Evolutionary conservation across 2,888 invertebrate genomes (phyloP).

Genomic region (Muscina levida): DNA sequence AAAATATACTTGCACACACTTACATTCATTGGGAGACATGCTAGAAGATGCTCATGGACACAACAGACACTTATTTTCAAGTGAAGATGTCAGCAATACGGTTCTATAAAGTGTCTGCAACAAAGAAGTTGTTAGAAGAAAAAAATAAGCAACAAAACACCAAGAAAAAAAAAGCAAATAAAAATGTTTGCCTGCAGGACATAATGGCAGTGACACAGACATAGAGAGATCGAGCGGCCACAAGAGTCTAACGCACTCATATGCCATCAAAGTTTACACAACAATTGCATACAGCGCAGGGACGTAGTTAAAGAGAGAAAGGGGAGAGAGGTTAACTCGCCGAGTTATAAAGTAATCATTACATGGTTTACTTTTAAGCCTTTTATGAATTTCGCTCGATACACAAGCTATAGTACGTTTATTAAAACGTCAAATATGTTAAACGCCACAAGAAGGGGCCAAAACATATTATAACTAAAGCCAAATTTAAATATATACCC

Average conservation of each 20-base stretch:
- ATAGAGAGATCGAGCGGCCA: conserved; percentile 28
- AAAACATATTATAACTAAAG: no score
- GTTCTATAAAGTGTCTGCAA: conserved; percentile 25
- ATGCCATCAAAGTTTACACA: neutral
- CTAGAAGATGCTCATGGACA: neutral
- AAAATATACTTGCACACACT: neutral
- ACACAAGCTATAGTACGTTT: no score
- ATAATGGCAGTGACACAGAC: conserved; percentile 63
- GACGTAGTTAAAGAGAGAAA: neutral
- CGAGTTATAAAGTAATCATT: no score
- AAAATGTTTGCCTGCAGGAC: conserved; percentile 64
- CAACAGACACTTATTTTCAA: neutral
- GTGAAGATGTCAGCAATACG: conserved; percentile 61
- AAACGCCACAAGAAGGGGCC: no score
- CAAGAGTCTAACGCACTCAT: neutral
- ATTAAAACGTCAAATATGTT: no score
- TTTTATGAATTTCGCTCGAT: no score
- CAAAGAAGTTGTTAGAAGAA: conserved; percentile 48
- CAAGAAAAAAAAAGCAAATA: conserved; percentile 28
- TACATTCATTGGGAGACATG: neutral
- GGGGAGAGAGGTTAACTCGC: no score
- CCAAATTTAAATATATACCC: no score
- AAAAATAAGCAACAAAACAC: conserved; percentile 44
- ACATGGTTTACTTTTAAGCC: no score
- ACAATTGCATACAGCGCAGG: neutral